Evolutionary conservation across 2,113 vertebrate species (phyloP), one percentile per base, ranked within the genome.

Genomic region (Microtus ochrogaster): DNA sequence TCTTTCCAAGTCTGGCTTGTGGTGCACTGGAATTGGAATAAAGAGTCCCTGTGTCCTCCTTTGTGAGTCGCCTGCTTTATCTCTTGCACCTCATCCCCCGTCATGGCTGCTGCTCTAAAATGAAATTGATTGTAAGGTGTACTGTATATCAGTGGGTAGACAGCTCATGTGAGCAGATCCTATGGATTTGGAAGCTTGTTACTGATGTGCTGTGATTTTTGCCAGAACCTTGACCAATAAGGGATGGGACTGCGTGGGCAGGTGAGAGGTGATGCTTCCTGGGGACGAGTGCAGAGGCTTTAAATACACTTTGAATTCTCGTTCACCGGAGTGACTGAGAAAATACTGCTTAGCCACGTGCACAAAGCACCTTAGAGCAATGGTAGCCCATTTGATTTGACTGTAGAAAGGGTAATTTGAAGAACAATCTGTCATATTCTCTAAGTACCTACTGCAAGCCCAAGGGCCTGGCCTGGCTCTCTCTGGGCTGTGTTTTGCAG

Each of bases 61-160:
- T 79, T 63, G 55, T 66, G 55, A 96, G 85, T 95, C 95, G 22
- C 61, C 90, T 93, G 52, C 87, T 98, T 94, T 94, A 83, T 94
- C 36, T 95, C 84, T 7, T n/a, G 41, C 58, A 58, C 58, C 58
- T 21, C 19, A 2, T 58, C 55, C 17, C 17, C 6, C 6, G 24
- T 94, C 0, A 0, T 44, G 96, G 72, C 26, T 95, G 65, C 88
- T 72, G 9, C 94, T 96, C 68, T 90, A 96, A 95, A 93, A 97
- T 95, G 90, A 96, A 97, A 94, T 70, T 5, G 68, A 95, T 79
- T 73, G 33, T 47, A 49, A 10, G 52, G 73, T 90, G 49, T 86
- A 28, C 72, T 41, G 28, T 87, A 88, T 73, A 89, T 58, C 83
- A 90, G 90, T 73, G 72, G 77, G 70, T 68, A 41, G 92, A n/a